phyloP scores from a whole-genome alignment of 2,888 invertebrate species.

The Nymphalis urticae region DNA sequence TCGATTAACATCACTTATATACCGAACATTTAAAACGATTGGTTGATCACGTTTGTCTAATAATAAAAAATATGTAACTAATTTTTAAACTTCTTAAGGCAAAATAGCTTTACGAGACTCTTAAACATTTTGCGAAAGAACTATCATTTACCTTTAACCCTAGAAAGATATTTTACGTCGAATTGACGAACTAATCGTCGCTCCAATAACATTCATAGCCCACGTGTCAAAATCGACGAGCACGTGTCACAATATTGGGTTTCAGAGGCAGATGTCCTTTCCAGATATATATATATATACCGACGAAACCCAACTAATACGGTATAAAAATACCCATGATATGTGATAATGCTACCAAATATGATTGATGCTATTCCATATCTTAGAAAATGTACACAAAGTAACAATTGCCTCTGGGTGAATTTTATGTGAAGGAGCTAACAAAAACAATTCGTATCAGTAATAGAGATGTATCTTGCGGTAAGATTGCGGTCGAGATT shows the following conservation, averaged over 20 bases:
- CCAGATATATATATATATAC: conserved; percentile 21
- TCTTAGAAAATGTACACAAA: conserved; percentile 40
- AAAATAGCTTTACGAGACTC: too few species aligned
- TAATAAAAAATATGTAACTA: too few species aligned
- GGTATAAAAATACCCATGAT: conserved; percentile 29
- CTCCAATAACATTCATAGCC: conserved; percentile 19
- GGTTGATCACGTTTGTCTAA: too few species aligned
- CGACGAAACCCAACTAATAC: not conserved
- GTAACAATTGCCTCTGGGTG: not conserved
- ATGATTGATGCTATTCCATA: conserved; percentile 34
- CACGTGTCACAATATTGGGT: conserved; percentile 17
- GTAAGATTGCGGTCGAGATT: not conserved
- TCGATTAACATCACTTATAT: too few species aligned
- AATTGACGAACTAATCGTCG: conserved; percentile 9
- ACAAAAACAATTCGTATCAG: too few species aligned
- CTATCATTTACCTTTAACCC: too few species aligned
- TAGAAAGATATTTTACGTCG: too few species aligned
- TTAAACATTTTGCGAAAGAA: too few species aligned
- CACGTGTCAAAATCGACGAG: conserved; percentile 5
- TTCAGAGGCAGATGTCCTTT: conserved; percentile 28
- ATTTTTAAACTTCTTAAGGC: too few species aligned
- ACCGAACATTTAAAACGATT: too few species aligned
- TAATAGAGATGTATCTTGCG: too few species aligned
- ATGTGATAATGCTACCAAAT: conserved; percentile 26
- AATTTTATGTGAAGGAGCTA: too few species aligned